Conservation (phyloP, 2,888 invertebrate species). For the Agrilus biguttatus region DNA sequence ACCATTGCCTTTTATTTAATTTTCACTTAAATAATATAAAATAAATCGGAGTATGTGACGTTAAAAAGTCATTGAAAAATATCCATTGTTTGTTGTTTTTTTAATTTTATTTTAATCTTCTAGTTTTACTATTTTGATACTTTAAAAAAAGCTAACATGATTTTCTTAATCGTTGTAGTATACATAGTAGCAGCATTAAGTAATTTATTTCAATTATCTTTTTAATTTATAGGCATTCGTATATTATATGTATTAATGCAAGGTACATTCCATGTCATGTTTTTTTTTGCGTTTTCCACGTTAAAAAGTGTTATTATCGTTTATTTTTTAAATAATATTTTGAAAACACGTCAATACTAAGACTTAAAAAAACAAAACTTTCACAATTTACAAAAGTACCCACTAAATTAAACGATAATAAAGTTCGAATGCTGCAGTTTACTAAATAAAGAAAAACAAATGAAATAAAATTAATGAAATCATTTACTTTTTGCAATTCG, state of each 20-base stretch:
- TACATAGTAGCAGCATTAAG: constrained; percentile 12
- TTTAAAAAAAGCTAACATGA: constrained; percentile 11
- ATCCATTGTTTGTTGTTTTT: constrained; percentile 7
- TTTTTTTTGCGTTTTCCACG: constrained; percentile 5
- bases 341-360: too few species aligned
- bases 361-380: too few species aligned
- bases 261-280: constrained; percentile 24
- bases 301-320: not conserved
- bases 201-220: constrained; percentile 14
- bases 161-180: constrained; percentile 11
- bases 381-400: too few species aligned
- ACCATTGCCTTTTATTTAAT: constrained; percentile 13
- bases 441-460: too few species aligned
- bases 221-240: constrained; percentile 15
- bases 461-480: too few species aligned
- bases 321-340: too few species aligned
- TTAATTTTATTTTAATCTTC: constrained; percentile 8
- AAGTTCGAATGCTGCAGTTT: too few species aligned
- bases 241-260: constrained; percentile 8
- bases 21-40: constrained; percentile 4
- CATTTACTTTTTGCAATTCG: too few species aligned
- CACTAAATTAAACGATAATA: too few species aligned
- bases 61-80: constrained; percentile 8
- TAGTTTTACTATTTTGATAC: constrained; percentile 21
- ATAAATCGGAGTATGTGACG: too few species aligned